phyloP scores from a whole-genome alignment of 2,113 vertebrate genomes.

The Corvus hawaiiensis region DNA sequence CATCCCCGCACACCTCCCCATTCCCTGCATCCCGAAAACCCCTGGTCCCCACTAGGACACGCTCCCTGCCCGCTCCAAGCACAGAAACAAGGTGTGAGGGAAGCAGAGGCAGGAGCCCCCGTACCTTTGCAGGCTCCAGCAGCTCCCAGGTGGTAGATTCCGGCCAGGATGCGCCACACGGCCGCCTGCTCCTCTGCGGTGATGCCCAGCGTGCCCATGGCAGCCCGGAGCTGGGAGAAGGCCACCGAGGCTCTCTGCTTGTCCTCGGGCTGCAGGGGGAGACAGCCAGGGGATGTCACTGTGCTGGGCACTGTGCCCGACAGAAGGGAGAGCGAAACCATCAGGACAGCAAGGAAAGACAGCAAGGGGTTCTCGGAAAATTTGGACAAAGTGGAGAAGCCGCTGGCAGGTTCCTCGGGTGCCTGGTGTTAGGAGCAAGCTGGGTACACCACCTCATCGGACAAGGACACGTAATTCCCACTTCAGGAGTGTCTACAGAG shows the following conservation, averaged over 20 bases:
- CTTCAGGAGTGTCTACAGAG: background rate
- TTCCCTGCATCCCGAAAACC: background rate
- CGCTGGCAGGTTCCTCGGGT: accelerated
- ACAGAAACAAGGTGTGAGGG: accelerated
- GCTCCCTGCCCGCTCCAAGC: background rate
- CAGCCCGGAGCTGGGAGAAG: constrained; percentile 81
- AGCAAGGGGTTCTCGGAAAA: too few species aligned
- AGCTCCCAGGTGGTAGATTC: constrained; percentile 89
- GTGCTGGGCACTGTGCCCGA: accelerated
- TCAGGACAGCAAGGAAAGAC: background rate
- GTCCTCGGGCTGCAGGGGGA: constrained; percentile 81
- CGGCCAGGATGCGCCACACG: constrained; percentile 86
- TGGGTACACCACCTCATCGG: accelerated
- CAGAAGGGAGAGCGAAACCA: accelerated
- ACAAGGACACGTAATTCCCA: accelerated
- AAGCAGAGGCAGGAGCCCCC: background rate
- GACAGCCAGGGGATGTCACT: background rate
- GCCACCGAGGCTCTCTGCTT: constrained; percentile 81
- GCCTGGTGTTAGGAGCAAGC: background rate
- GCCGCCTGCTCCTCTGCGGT: constrained; percentile 77
- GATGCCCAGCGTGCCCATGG: constrained; percentile 87
- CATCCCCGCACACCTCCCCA: accelerated
- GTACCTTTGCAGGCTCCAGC: constrained; percentile 92
- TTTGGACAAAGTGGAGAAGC: background rate
- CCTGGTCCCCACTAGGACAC: accelerated